phyloP scores from a whole-genome alignment of 2,888 invertebrate genomes.

The Pteria penguin region DNA sequence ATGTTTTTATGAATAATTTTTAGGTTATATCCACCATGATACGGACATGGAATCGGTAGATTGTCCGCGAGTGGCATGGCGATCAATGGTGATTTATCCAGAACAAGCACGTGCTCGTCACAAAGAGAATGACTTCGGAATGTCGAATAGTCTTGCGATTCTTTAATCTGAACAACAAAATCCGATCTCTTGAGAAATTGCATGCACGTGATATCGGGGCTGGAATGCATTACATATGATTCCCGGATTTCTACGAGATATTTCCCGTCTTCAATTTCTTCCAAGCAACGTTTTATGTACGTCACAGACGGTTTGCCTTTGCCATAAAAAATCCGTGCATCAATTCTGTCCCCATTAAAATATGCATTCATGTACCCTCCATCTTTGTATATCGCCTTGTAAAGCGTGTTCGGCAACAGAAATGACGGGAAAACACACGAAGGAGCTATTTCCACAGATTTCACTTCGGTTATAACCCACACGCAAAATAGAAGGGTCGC shows the following conservation, averaged over 20 bases:
- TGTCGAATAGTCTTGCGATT: slow-evolving; percentile 44
- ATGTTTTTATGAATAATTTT: slow-evolving; percentile 45
- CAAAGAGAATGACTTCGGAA: slow-evolving; percentile 54
- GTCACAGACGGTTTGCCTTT: slow-evolving; percentile 35
- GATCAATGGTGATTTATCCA: slow-evolving; percentile 71
- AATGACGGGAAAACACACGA: slow-evolving; percentile 51
- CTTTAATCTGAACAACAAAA: slow-evolving; percentile 70
- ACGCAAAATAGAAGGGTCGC: no score
- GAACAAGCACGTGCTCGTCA: slow-evolving; percentile 57
- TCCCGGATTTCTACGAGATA: slow-evolving; percentile 59
- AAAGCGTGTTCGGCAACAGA: slow-evolving; percentile 31
- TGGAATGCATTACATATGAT: slow-evolving; percentile 35
- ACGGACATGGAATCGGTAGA: slow-evolving; percentile 53
- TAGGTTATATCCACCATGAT: slow-evolving; percentile 59
- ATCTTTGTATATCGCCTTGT: not conserved
- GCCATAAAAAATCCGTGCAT: not conserved
- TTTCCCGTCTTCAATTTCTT: slow-evolving; percentile 57
- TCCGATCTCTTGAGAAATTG: slow-evolving; percentile 67
- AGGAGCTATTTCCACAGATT: no score
- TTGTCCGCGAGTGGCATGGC: slow-evolving; percentile 55
- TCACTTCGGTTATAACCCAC: no score
- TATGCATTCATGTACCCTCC: slow-evolving; percentile 36
- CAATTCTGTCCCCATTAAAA: slow-evolving; percentile 40
- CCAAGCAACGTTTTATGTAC: slow-evolving; percentile 52
- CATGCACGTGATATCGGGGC: slow-evolving; percentile 64